Percentiles rank a stretch among this genome's conserved stretches.
phyloP scores from a whole-genome alignment of 2,797 vertebrate genomes.

The Oreochromis grahami region DNA sequence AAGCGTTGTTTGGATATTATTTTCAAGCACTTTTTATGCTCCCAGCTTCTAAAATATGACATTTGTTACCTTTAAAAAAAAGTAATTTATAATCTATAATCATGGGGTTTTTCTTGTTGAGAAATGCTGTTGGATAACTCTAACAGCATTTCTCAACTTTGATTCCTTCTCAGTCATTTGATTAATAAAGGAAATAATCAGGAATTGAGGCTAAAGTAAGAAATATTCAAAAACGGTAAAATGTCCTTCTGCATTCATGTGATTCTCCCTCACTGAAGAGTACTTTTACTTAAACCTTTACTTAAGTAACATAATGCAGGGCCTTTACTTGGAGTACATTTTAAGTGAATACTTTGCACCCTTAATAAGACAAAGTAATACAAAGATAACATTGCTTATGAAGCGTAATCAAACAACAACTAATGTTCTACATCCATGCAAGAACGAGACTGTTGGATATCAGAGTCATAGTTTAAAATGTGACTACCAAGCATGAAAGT shows the following conservation, averaged over 20 bases:
- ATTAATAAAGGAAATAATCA: not conserved
- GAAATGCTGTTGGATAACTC: not conserved
- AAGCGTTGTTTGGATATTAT: not conserved
- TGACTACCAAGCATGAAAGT: not conserved
- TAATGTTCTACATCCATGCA: not conserved
- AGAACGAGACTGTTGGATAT: not conserved
- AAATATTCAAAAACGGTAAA: not conserved
- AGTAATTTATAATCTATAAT: not conserved
- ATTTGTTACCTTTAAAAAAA: not conserved
- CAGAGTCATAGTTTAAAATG: not conserved
- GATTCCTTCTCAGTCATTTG: not conserved
- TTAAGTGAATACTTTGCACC: not conserved
- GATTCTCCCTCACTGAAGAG: not conserved
- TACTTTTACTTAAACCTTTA: not conserved
- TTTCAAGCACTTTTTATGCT: not conserved
- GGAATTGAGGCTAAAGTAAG: not conserved
- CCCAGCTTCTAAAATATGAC: not conserved
- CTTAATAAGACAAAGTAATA: not conserved
- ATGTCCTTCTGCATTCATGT: not conserved
- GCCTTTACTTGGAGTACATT: not conserved
- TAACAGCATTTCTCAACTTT: not conserved
- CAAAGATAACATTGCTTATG: not conserved
- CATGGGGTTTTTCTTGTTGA: not conserved
- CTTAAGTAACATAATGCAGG: not conserved
- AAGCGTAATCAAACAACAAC: not conserved